phyloP scores from a whole-genome alignment of 1,140 invertebrate genomes.

The Acromyrmex echinatior region DNA sequence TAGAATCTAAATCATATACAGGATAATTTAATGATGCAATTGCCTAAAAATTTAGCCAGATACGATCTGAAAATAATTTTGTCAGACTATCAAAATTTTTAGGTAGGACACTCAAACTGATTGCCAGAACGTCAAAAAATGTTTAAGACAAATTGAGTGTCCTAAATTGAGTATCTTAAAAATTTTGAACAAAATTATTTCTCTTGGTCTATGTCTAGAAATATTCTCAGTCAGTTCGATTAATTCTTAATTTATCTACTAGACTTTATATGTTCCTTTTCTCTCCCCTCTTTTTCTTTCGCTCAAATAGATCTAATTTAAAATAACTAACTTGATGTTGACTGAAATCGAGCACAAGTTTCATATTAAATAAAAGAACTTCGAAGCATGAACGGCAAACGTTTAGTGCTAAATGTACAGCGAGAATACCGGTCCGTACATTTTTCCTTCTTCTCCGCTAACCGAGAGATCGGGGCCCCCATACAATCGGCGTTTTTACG shows the following conservation, averaged over 20 bases:
- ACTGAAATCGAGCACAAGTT: conserved; percentile 18
- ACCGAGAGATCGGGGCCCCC: conserved; percentile 33
- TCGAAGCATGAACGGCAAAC: background rate
- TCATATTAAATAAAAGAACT: conserved; percentile 9
- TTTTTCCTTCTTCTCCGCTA: conserved; percentile 25
- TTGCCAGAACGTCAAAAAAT: too few relatives aligned
- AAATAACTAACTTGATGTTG: background rate
- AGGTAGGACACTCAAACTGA: too few relatives aligned
- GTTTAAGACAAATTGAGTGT: too few relatives aligned
- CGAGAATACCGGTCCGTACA: conserved; percentile 52
- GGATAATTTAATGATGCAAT: too few relatives aligned
- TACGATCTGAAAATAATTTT: too few relatives aligned
- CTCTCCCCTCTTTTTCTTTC: background rate
- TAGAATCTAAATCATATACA: too few relatives aligned
- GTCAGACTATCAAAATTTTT: too few relatives aligned
- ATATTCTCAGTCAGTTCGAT: background rate
- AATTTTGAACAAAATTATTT: too few relatives aligned
- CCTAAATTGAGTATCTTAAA: background rate
- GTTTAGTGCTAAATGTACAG: conserved; percentile 32
- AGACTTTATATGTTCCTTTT: background rate
- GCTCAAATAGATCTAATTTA: background rate
- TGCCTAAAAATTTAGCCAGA: too few relatives aligned
- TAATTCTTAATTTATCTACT: background rate
- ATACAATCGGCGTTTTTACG: conserved; percentile 59
- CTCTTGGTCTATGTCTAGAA: too few relatives aligned